Evolutionary conservation across 2,888 invertebrate species (phyloP), one percentile per base, ranked within the genome.

Genomic region (Acanthosoma haemorrhoidale): DNA sequence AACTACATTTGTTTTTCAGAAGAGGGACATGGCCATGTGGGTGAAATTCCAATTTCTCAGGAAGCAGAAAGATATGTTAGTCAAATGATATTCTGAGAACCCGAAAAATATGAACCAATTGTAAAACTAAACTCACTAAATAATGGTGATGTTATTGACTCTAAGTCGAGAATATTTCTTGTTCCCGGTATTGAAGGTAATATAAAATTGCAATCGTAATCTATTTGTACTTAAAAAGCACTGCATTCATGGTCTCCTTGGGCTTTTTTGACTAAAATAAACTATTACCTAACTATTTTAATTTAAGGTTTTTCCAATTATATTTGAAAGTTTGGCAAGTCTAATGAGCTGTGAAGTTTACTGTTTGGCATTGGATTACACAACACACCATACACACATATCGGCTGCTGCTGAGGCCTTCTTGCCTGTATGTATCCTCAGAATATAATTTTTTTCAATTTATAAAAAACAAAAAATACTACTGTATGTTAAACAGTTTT

Each of bases 161-260:
- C 82, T 39, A 73, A 74, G 31, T 79, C 80, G 8, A 81, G 83
- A 6, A 79, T 87, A 76, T 84, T 87, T 77, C 80, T 88, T 75
- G 79, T 89, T 73, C 88, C 89, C 0, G 90, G 89, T 1, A 77
- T 89, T 39, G 90, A 90, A 79, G 89, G 76, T 76, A 61, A 61
- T 32, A n/a, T n/a, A n/a, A n/a, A n/a, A n/a, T n/a, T n/a, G n/a
- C n/a, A n/a, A n/a, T n/a, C n/a, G n/a, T n/a, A n/a, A n/a, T n/a
- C n/a, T n/a, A n/a, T n/a, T n/a, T 21, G 4, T 57, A n/a, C 25
- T 9, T 41, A 9, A 41, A 41, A 41, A 4, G n/a, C 13, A 15
- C 16, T 41, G n/a, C n/a, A n/a, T n/a, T n/a, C n/a, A n/a, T n/a
- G n/a, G n/a, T n/a, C n/a, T n/a, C n/a, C n/a, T n/a, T n/a, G n/a